Percentiles rank a stretch among this genome's conserved stretches.
These are phyloP conservation scores for Himalopsyche kuldschensis DNA, from an alignment of 2,888 invertebrate genomes.

Conservation along the genomic window DNA sequence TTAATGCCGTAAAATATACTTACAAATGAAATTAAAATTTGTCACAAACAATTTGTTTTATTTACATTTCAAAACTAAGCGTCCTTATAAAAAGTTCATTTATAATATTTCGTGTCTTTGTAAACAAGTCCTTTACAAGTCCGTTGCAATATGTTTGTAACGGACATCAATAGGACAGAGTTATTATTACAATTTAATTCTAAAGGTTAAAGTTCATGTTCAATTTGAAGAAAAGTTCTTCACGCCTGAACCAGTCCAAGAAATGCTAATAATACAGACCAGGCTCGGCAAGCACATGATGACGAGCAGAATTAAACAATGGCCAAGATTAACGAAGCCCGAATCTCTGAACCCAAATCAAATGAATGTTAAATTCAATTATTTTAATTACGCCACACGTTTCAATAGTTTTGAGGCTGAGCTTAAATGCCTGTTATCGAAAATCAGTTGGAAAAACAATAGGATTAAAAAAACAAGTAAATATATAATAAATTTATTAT, in stretches of 20 bases:
- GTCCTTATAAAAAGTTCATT: too few species aligned
- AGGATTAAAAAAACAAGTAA: neutral
- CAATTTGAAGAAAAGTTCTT: neutral
- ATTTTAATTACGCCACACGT: conserved; percentile 24
- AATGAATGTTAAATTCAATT: conserved; percentile 23
- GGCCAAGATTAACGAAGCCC: conserved; percentile 27
- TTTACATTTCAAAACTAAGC: too few species aligned
- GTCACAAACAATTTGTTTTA: too few species aligned
- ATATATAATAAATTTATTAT: neutral
- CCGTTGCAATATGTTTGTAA: too few species aligned
- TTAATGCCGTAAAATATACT: too few species aligned
- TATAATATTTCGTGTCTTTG: too few species aligned
- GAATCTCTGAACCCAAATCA: conserved; percentile 20
- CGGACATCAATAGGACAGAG: too few species aligned
- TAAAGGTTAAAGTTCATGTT: neutral
- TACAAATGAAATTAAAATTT: too few species aligned
- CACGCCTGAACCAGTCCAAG: neutral
- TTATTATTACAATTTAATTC: neutral
- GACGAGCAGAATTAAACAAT: conserved; percentile 34
- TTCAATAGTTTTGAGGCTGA: neutral
- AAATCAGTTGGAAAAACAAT: neutral
- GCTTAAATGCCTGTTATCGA: neutral
- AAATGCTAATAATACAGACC: neutral
- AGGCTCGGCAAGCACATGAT: neutral
- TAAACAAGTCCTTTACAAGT: too few species aligned